These are phyloP conservation scores for Etheostoma spectabile DNA, from an alignment of 2,113 vertebrate genomes.

Conservation along the genomic window DNA sequence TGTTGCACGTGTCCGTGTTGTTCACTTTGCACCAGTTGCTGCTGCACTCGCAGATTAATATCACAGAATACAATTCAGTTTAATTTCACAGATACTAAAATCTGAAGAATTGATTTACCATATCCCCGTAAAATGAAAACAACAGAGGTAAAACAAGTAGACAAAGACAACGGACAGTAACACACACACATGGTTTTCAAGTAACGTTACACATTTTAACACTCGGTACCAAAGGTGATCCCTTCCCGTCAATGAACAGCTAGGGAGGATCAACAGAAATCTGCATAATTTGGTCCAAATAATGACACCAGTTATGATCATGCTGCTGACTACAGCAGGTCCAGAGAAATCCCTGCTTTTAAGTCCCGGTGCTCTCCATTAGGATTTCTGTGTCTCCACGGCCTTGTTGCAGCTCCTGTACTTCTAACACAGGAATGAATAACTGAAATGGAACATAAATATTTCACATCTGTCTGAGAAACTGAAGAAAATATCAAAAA, in stretches of 20 bases:
- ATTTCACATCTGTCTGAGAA: constrained; percentile 62
- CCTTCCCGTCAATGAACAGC: constrained; percentile 10
- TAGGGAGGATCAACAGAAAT: constrained; percentile 9
- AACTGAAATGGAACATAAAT: constrained; percentile 62
- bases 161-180: constrained; percentile 7
- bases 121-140: constrained; percentile 1
- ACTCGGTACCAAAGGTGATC: constrained; percentile 17
- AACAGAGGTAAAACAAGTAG: not conserved
- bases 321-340: not conserved
- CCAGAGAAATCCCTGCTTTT: constrained; percentile 32
- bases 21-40: constrained; percentile 24
- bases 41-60: constrained; percentile 16
- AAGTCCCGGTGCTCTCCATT: constrained; percentile 22
- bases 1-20: not conserved
- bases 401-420: constrained; percentile 54
- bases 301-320: constrained; percentile 5
- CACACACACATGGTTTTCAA: constrained; percentile 37
- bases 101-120: not conserved
- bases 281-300: not conserved
- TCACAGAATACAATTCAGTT: constrained; percentile 24
- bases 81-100: constrained; percentile 32
- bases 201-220: constrained; percentile 32
- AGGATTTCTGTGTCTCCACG: constrained; percentile 51
- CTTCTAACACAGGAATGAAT: constrained; percentile 69
- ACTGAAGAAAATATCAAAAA: constrained; percentile 59